These are phyloP conservation scores for Rhodophaea formosa DNA, from an alignment of 2,888 invertebrate genomes.

Conservation along the genomic window DNA sequence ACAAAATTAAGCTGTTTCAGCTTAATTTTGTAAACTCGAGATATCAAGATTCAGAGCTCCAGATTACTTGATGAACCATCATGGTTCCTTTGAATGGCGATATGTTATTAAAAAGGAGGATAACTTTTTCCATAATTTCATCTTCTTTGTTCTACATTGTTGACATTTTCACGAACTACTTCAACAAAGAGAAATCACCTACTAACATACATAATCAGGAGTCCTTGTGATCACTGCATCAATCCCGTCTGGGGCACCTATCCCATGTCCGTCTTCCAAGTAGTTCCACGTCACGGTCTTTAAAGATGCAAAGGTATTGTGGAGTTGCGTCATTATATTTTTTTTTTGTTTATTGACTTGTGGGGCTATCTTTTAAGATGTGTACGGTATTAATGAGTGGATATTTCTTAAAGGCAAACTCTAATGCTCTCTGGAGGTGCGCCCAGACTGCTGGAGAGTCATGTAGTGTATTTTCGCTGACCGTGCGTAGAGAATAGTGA, in stretches of 20 bases:
- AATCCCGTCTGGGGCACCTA: slow-evolving; percentile 45
- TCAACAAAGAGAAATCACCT: not conserved
- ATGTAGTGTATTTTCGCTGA: slow-evolving; percentile 18
- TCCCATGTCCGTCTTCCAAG: slow-evolving; percentile 41
- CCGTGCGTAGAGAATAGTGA: slow-evolving; percentile 16
- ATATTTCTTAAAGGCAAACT: slow-evolving; percentile 13
- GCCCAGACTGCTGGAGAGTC: slow-evolving; percentile 20
- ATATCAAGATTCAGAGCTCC: not conserved
- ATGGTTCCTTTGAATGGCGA: not conserved
- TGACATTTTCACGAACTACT: not conserved
- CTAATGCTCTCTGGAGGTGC: slow-evolving; percentile 14
- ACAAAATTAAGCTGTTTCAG: no score
- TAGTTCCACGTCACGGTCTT: slow-evolving; percentile 24
- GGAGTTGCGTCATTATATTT: slow-evolving; percentile 20
- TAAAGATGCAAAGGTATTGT: slow-evolving; percentile 19
- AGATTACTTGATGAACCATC: not conserved
- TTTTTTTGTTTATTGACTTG: slow-evolving; percentile 27
- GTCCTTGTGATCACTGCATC: slow-evolving; percentile 33
- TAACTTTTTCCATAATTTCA: not conserved
- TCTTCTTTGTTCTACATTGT: not conserved
- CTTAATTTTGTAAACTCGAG: slow-evolving; percentile 1
- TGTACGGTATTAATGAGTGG: slow-evolving; percentile 21
- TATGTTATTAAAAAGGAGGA: not conserved
- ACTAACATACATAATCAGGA: not conserved
- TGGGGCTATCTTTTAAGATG: slow-evolving; percentile 26